Conservation (phyloP, 1,140 invertebrate genomes). For the Hesperophylax magnus region DNA sequence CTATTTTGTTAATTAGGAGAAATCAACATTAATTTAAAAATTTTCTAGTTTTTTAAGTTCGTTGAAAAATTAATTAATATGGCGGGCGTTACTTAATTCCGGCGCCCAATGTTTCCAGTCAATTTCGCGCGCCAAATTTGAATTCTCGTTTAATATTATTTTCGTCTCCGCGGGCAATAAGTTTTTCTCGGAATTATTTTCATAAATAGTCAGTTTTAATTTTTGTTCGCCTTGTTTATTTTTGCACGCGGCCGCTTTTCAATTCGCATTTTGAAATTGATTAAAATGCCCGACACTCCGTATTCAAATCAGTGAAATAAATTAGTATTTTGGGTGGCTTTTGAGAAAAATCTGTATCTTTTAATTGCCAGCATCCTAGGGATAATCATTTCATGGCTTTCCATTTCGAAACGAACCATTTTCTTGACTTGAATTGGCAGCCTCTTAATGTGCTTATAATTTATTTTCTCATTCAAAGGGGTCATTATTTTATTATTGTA, state of each 20-base stretch:
- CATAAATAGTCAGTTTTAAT: too few species aligned
- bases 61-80: too few species aligned
- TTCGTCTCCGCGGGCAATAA: background rate
- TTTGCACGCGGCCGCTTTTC: background rate
- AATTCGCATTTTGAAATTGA: slow-evolving; percentile 7
- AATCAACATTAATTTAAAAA: too few species aligned
- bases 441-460: slow-evolving; percentile 17
- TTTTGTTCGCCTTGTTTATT: too few species aligned
- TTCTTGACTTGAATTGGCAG: slow-evolving; percentile 26
- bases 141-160: background rate
- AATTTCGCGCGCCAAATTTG: background rate
- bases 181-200: background rate
- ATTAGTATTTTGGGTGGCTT: background rate
- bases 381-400: background rate
- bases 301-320: slow-evolving; percentile 3
- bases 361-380: slow-evolving; percentile 34
- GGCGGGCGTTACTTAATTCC: too few species aligned
- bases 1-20: too few species aligned
- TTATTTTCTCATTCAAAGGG: slow-evolving; percentile 45
- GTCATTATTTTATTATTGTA: slow-evolving; percentile 39
- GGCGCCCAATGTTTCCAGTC: too few species aligned
- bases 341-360: slow-evolving; percentile 10
- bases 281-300: background rate
- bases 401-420: slow-evolving; percentile 42
- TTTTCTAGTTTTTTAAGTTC: too few species aligned